These are phyloP conservation scores for Crotalus helleri DNA, from an alignment of 2,113 vertebrate genomes.

Conservation along the genomic window DNA sequence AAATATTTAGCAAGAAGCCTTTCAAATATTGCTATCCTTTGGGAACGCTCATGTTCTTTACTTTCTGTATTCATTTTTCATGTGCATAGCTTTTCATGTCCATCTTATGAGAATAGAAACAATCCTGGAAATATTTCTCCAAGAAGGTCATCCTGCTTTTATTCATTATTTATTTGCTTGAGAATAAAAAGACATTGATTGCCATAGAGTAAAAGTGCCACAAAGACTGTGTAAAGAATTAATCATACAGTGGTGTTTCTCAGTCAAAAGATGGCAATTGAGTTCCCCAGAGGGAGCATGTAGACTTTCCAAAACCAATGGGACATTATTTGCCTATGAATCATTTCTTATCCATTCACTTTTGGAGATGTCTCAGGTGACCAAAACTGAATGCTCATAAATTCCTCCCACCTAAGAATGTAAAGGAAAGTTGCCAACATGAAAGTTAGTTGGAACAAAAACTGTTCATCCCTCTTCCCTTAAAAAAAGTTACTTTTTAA, in stretches of 20 bases:
- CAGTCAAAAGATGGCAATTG: background rate
- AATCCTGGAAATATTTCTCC: conserved; percentile 20
- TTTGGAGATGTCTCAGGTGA: background rate
- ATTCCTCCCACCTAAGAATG: background rate
- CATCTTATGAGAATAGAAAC: conserved; percentile 38
- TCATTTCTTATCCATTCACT: background rate
- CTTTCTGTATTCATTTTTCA: conserved; percentile 43
- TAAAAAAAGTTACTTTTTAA: background rate
- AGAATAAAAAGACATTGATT: conserved; percentile 32
- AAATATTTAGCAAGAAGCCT: conserved; percentile 36
- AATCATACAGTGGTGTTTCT: background rate
- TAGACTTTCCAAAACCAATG: background rate
- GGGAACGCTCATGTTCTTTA: conserved; percentile 42
- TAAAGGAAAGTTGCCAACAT: background rate
- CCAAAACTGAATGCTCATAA: background rate
- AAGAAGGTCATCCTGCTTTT: conserved; percentile 45
- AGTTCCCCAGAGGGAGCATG: background rate
- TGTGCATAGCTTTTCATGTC: conserved; percentile 27
- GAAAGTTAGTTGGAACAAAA: background rate
- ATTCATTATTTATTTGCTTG: conserved; percentile 47
- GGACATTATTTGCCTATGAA: background rate
- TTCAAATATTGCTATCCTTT: conserved; percentile 30
- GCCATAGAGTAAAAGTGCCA: conserved; percentile 29
- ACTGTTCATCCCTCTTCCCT: background rate
- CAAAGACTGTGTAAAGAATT: conserved; percentile 18